Percentiles rank a stretch among this genome's conserved stretches.
phyloP scores from a whole-genome alignment of 1,140 invertebrate species.

The Dreissena polymorpha region DNA sequence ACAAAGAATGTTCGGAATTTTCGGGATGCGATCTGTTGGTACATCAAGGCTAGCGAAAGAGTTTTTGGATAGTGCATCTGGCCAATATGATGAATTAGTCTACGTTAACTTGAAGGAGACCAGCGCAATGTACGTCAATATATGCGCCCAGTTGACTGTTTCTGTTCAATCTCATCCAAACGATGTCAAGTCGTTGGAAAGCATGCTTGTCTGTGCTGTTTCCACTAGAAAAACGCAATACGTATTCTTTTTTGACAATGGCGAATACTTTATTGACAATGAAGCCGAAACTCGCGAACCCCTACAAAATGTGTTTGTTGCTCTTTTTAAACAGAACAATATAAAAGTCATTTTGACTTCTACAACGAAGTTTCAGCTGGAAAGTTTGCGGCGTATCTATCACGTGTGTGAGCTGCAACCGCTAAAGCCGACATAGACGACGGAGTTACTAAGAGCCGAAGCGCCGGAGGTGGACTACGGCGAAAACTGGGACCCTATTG shows the following conservation, averaged over 20 bases:
- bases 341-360: slow-evolving; percentile 46
- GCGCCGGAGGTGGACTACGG: slow-evolving; percentile 16
- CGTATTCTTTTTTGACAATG: slow-evolving; percentile 47
- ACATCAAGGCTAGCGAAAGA: slow-evolving; percentile 43
- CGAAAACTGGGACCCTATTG: slow-evolving; percentile 7
- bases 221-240: not conserved
- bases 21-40: slow-evolving; percentile 48
- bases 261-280: slow-evolving; percentile 41
- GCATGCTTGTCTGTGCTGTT: slow-evolving; percentile 4
- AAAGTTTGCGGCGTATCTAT: slow-evolving; percentile 11
- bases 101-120: slow-evolving; percentile 15
- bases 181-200: not conserved
- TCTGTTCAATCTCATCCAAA: not conserved
- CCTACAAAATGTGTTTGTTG: slow-evolving; percentile 10
- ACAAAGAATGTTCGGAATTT: slow-evolving; percentile 49
- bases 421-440: slow-evolving; percentile 9
- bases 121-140: slow-evolving; percentile 7
- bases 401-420: slow-evolving; percentile 21
- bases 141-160: slow-evolving; percentile 13
- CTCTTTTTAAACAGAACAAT: not conserved
- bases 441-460: slow-evolving; percentile 20
- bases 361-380: slow-evolving; percentile 28
- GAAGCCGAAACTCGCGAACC: not conserved
- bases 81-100: not conserved
- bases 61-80: not conserved